Conservation (phyloP, 2,797 vertebrate species). For the Sarcophilus harrisii region DNA sequence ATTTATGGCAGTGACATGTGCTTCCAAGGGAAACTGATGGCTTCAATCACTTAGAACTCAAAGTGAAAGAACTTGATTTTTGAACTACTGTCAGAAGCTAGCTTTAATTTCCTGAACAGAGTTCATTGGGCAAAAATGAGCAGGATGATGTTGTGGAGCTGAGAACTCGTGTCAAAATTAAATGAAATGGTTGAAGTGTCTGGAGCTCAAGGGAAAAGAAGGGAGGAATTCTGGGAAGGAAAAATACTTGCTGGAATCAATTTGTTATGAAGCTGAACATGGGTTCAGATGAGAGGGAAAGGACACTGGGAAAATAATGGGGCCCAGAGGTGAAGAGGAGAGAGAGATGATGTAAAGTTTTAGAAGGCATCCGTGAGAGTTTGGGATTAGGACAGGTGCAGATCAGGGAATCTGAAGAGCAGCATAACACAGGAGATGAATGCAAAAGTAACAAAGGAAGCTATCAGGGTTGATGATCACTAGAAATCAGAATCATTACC, state of each 20-base stretch:
- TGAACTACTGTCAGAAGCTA: background rate
- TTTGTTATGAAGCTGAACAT: background rate
- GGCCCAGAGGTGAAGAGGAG: background rate
- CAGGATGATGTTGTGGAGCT: background rate
- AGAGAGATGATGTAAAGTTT: background rate
- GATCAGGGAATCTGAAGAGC: background rate
- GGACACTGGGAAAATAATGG: background rate
- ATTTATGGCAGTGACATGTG: background rate
- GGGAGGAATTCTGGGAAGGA: background rate
- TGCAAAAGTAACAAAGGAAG: background rate
- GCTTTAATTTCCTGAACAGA: constrained; percentile 14
- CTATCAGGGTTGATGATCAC: background rate
- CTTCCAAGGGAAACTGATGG: constrained; percentile 13
- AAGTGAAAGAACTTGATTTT: constrained; percentile 20
- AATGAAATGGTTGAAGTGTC: background rate
- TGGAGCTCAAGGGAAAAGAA: background rate
- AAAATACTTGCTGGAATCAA: background rate
- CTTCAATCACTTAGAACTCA: constrained; percentile 7
- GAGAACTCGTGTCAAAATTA: background rate
- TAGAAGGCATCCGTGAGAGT: background rate
- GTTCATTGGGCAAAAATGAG: background rate
- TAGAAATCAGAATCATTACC: background rate
- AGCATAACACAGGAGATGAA: background rate
- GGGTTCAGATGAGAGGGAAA: constrained; percentile 18
- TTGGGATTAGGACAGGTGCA: background rate